These are phyloP conservation scores for Lutraria rhynchaena DNA, from an alignment of 1,140 invertebrate species.

Conservation along the genomic window DNA sequence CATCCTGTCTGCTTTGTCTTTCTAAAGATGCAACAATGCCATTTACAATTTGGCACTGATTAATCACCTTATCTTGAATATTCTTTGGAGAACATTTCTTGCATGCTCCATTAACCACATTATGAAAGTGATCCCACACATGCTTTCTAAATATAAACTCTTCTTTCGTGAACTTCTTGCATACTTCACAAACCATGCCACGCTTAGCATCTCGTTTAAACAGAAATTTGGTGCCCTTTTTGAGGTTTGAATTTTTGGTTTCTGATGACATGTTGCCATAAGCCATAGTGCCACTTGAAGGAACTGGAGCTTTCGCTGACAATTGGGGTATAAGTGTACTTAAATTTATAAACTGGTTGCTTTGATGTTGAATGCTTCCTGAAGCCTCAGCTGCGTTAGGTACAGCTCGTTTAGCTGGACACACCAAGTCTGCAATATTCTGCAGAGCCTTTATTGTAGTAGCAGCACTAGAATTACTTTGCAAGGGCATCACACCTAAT, in stretches of 20 bases:
- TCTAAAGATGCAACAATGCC: conserved; percentile 40
- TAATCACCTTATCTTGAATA: conserved; percentile 9
- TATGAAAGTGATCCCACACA: conserved; percentile 57
- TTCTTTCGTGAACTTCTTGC: conserved; percentile 57
- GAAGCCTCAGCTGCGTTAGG: too few species aligned
- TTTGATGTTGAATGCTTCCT: too few species aligned
- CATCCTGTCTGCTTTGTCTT: not conserved
- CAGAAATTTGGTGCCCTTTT: conserved; percentile 25
- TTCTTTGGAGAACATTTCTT: conserved; percentile 30
- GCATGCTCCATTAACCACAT: conserved; percentile 2
- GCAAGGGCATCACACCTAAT: too few species aligned
- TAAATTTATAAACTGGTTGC: too few species aligned
- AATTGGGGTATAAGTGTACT: too few species aligned
- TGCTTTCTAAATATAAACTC: conserved; percentile 50
- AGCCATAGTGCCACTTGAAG: too few species aligned
- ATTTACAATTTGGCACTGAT: conserved; percentile 37
- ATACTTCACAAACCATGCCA: conserved; percentile 55
- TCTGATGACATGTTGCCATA: not conserved
- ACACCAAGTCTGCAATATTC: too few species aligned
- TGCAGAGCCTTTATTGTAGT: too few species aligned
- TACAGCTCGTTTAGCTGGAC: too few species aligned
- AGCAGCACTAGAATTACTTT: too few species aligned
- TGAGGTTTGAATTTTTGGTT: not conserved
- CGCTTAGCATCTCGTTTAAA: conserved; percentile 43
- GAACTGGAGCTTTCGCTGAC: too few species aligned